These are phyloP conservation scores for Drosophila meridiana DNA, from an alignment of 2,888 invertebrate species.

Conservation along the genomic window DNA sequence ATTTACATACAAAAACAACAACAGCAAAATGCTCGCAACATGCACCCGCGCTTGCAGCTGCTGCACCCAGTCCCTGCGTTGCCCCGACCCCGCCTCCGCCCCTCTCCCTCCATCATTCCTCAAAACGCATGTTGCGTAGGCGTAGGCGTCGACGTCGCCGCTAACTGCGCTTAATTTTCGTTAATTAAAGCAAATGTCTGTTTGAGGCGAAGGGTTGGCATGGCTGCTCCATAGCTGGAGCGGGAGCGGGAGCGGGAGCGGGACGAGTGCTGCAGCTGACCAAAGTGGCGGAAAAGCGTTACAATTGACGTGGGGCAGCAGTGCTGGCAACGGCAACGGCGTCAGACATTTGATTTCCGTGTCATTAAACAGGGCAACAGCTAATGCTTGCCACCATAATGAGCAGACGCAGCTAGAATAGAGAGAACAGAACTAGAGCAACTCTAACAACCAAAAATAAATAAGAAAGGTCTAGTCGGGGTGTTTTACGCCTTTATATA, in stretches of 20 bases:
- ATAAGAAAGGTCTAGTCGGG: too few species aligned
- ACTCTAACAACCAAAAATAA: not conserved
- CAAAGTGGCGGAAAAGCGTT: conserved; percentile 69
- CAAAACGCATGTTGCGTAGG: conserved; percentile 45
- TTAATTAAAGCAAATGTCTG: conserved; percentile 76
- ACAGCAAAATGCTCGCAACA: conserved; percentile 55
- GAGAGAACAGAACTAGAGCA: not conserved
- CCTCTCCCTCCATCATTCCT: not conserved
- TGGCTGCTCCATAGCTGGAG: not conserved
- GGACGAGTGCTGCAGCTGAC: conserved; percentile 25
- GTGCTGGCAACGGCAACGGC: conserved; percentile 2
- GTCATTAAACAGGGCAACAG: conserved; percentile 65
- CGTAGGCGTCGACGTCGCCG: conserved; percentile 50
- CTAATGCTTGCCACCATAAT: conserved; percentile 7
- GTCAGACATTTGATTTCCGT: conserved; percentile 68
- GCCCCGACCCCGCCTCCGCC: not conserved
- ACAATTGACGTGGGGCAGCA: conserved; percentile 53
- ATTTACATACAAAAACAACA: conserved; percentile 67
- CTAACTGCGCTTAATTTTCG: conserved; percentile 66
- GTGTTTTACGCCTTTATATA: too few species aligned
- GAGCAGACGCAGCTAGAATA: conserved; percentile 20
- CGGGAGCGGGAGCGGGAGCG: not conserved
- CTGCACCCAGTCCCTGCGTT: conserved; percentile 9
- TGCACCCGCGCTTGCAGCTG: conserved; percentile 64
- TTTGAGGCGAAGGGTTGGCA: conserved; percentile 10